phyloP scores from a whole-genome alignment of 2,797 vertebrate species.

The Scolopax bukidnonensis region DNA sequence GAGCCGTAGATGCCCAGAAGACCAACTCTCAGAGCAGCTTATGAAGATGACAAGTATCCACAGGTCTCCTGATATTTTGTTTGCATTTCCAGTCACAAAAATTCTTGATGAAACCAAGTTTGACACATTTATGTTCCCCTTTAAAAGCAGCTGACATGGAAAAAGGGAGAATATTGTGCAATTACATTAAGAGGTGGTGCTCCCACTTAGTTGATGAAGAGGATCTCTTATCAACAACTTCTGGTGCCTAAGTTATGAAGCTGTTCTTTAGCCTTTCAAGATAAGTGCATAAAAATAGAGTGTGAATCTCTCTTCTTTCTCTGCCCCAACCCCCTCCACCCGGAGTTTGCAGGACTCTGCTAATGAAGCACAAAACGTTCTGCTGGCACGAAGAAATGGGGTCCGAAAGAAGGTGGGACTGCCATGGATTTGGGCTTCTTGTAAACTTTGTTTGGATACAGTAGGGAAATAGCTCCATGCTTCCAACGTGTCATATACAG shows the following conservation, averaged over 20 bases:
- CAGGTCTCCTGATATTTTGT: neutral
- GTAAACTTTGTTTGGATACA: neutral
- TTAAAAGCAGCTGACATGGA: neutral
- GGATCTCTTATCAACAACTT: neutral
- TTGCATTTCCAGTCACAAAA: neutral
- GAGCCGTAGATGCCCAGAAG: neutral
- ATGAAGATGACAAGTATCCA: neutral
- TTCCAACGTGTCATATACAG: neutral
- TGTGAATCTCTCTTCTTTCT: neutral
- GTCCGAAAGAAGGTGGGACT: neutral
- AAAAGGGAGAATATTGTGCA: neutral
- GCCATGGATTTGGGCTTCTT: neutral
- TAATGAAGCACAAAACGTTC: neutral
- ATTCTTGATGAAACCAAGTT: neutral
- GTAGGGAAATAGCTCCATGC: neutral
- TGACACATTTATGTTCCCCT: neutral
- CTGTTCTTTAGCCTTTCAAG: neutral
- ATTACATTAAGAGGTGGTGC: neutral
- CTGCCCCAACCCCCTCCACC: neutral
- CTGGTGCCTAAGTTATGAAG: neutral
- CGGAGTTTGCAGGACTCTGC: neutral
- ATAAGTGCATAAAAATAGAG: neutral
- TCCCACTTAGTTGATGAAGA: neutral
- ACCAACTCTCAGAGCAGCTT: neutral
- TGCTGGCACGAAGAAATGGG: rapidly evolving